These are phyloP conservation scores for Ormyrus pomaceus DNA, from an alignment of 2,888 invertebrate species.

Conservation along the genomic window DNA sequence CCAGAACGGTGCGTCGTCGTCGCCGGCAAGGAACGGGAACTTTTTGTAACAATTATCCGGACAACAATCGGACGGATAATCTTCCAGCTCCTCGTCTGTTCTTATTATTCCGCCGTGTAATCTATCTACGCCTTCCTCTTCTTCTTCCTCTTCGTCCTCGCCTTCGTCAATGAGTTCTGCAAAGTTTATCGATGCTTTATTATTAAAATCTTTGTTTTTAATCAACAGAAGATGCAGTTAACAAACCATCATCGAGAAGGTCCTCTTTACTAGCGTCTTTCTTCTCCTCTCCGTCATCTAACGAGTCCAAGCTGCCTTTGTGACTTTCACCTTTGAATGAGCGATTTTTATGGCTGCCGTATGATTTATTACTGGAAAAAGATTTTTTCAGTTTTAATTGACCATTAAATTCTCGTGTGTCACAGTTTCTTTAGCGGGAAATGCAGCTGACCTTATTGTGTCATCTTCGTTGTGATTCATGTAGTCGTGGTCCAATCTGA, in stretches of 20 bases:
- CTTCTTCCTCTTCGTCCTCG: slow-evolving; percentile 79
- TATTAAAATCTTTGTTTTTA: too few relatives aligned
- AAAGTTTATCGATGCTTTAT: background rate
- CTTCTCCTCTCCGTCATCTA: slow-evolving; percentile 90
- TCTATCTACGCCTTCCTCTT: slow-evolving; percentile 77
- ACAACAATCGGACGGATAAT: slow-evolving; percentile 95
- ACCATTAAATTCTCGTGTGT: background rate
- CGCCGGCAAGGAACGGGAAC: slow-evolving; percentile 92
- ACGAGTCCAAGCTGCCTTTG: slow-evolving; percentile 90
- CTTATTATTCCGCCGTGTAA: slow-evolving; percentile 81
- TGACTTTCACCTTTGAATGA: slow-evolving; percentile 94
- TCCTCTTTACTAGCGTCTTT: slow-evolving; percentile 94
- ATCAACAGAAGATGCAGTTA: background rate
- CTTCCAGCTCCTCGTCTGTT: slow-evolving; percentile 86
- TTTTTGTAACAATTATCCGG: slow-evolving; percentile 91
- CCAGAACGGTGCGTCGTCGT: slow-evolving; percentile 95
- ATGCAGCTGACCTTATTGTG: slow-evolving; percentile 74
- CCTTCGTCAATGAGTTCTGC: slow-evolving; percentile 85
- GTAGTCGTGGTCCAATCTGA: slow-evolving; percentile 85
- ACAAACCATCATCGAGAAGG: slow-evolving; percentile 80
- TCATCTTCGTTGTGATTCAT: slow-evolving; percentile 82
- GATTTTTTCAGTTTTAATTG: background rate
- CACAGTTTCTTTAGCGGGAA: background rate
- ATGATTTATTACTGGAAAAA: slow-evolving; percentile 87
- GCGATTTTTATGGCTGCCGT: slow-evolving; percentile 93